Conservation (phyloP, 2,888 invertebrate genomes). For the Pyrgus malvae region DNA sequence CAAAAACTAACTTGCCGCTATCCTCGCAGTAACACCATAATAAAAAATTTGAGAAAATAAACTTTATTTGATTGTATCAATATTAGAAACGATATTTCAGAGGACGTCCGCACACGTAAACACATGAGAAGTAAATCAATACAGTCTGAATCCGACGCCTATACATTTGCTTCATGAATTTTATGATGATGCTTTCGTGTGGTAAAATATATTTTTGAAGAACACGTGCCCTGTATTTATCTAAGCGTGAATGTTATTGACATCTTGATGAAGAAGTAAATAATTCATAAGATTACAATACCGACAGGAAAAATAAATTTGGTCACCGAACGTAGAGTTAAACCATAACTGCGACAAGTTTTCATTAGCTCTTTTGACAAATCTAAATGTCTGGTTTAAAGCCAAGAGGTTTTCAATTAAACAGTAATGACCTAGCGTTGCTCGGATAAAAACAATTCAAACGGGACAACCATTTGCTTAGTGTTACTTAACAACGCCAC, state of each 20-base stretch:
- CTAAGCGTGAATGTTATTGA: constrained; percentile 35
- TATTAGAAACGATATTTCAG: constrained; percentile 56
- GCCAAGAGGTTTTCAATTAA: too few relatives aligned
- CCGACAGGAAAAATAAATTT: not conserved
- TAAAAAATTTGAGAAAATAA: not conserved
- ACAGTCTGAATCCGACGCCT: constrained; percentile 49
- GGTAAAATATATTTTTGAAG: constrained; percentile 58
- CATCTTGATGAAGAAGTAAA: constrained; percentile 24
- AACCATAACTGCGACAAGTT: too few relatives aligned
- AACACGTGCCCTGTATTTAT: constrained; percentile 35
- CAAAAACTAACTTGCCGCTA: not conserved
- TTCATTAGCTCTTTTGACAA: too few relatives aligned
- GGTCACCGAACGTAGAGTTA: not conserved
- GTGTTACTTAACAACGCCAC: too few relatives aligned
- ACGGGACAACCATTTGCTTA: too few relatives aligned
- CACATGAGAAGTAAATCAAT: constrained; percentile 71
- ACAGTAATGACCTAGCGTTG: too few relatives aligned
- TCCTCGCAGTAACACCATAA: not conserved
- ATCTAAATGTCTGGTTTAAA: too few relatives aligned
- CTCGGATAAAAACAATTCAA: too few relatives aligned
- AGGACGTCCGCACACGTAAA: constrained; percentile 68
- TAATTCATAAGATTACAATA: not conserved
- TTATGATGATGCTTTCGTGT: constrained; percentile 66
- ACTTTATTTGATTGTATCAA: constrained; percentile 5
- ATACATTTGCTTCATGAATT: constrained; percentile 65